These are phyloP conservation scores for Ceryle rudis DNA, from an alignment of 2,797 vertebrate species.

Conservation along the genomic window DNA sequence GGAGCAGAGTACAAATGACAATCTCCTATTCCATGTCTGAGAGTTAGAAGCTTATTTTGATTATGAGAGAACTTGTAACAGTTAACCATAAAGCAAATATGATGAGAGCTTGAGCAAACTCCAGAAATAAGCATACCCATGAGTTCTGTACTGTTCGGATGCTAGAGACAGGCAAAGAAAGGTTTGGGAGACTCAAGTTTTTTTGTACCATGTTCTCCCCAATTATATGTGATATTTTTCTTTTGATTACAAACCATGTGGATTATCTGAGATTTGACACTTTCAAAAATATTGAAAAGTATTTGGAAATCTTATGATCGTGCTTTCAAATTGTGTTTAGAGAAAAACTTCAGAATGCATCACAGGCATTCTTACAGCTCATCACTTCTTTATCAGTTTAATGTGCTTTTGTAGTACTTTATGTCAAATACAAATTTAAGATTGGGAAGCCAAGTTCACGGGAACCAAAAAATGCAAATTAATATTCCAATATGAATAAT, in stretches of 20 bases:
- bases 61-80: neutral
- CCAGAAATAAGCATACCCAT: neutral
- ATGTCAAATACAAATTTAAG: neutral
- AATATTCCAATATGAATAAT: neutral
- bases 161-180: fast-evolving
- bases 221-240: neutral
- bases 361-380: neutral
- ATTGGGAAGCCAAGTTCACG: neutral
- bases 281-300: neutral
- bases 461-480: neutral
- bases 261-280: neutral
- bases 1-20: neutral
- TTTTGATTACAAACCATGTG: neutral
- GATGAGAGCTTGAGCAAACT: neutral
- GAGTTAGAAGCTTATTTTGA: neutral
- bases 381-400: neutral
- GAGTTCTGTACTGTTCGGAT: neutral
- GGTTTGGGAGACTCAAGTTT: neutral
- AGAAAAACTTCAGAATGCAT: neutral
- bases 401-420: neutral
- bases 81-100: neutral
- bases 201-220: neutral
- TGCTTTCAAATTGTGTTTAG: neutral
- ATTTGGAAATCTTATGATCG: neutral
- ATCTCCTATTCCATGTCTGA: neutral